These are phyloP conservation scores for Brachypteracias leptosomus DNA, from an alignment of 2,113 vertebrate genomes.

Conservation along the genomic window DNA sequence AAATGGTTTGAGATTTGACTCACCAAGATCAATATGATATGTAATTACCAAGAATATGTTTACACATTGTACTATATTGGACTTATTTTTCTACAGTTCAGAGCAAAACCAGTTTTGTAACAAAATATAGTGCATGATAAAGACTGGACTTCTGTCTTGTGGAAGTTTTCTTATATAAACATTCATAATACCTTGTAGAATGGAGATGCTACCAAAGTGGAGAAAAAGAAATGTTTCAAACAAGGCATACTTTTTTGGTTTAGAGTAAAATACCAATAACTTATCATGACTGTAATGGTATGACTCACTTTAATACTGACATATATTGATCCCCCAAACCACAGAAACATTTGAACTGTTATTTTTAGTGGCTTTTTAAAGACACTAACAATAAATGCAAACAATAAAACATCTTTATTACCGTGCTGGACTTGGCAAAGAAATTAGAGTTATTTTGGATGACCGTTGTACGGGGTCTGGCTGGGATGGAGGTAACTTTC, in stretches of 20 bases:
- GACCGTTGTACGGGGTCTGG: not conserved
- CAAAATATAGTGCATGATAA: not conserved
- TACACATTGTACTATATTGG: not conserved
- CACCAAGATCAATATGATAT: not conserved
- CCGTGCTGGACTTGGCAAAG: not conserved
- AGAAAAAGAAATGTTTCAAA: not conserved
- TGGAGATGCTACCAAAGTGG: not conserved
- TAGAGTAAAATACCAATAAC: constrained; percentile 11
- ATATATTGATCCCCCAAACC: not conserved
- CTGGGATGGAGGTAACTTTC: not conserved
- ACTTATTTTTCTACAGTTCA: not conserved
- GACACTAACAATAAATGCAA: not conserved
- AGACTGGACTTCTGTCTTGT: not conserved
- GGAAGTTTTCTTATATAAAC: not conserved
- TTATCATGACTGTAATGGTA: not conserved
- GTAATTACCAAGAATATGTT: not conserved
- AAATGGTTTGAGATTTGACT: not conserved
- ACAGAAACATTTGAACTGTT: constrained; percentile 22
- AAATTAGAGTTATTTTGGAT: not conserved
- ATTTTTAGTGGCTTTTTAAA: constrained; percentile 43
- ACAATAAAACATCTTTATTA: constrained; percentile 24
- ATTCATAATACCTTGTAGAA: not conserved
- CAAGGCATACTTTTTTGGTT: not conserved
- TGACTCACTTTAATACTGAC: constrained; percentile 13
- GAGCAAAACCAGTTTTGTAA: not conserved